These are phyloP conservation scores for Chaetoderma sp. DNA, from an alignment of 2,888 invertebrate genomes.

Conservation along the genomic window DNA sequence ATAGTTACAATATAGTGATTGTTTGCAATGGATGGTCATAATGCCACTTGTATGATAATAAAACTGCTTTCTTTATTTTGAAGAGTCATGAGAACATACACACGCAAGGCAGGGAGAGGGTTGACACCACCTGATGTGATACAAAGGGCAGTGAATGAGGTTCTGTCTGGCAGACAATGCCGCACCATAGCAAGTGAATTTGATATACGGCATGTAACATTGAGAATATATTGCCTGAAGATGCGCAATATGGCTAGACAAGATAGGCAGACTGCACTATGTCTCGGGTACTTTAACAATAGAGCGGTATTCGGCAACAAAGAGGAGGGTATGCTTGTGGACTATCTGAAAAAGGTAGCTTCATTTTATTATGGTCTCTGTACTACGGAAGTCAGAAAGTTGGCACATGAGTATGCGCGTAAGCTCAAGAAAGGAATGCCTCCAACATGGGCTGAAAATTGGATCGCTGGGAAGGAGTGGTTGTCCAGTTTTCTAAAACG, in stretches of 20 bases:
- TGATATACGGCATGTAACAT: not conserved
- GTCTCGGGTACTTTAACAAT: not conserved
- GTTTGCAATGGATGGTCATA: too few relatives aligned
- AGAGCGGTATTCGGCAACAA: not conserved
- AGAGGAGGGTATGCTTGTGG: too few relatives aligned
- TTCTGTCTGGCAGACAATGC: not conserved
- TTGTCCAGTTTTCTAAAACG: not conserved
- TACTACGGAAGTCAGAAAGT: not conserved
- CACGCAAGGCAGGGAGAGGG: not conserved
- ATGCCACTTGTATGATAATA: too few relatives aligned
- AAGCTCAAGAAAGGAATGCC: not conserved
- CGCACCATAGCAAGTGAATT: not conserved
- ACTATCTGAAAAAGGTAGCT: constrained; percentile 1
- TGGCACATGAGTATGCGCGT: not conserved
- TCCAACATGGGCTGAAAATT: not conserved
- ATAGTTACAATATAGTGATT: too few relatives aligned
- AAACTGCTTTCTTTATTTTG: too few relatives aligned
- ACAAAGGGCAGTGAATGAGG: not conserved
- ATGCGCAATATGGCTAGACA: too few relatives aligned
- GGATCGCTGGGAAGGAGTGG: not conserved
- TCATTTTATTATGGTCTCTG: constrained; percentile 1
- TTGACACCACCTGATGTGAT: not conserved
- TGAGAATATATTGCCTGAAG: not conserved
- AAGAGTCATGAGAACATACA: too few relatives aligned
- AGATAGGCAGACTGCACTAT: too few relatives aligned